Evolutionary conservation across 2,888 invertebrate genomes (phyloP).

Genomic region (Eupithecia subumbrata): DNA sequence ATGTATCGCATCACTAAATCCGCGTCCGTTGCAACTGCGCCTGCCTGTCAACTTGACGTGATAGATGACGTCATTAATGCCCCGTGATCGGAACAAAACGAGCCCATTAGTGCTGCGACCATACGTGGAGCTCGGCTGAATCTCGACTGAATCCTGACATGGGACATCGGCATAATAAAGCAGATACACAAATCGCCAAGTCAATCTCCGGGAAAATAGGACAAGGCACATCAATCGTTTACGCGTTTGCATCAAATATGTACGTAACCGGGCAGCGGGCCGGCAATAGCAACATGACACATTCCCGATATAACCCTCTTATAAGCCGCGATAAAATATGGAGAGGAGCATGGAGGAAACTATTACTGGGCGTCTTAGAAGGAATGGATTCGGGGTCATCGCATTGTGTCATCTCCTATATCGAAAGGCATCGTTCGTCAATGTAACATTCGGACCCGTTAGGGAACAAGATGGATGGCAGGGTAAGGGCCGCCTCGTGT

Average conservation of each 20-base stretch:
- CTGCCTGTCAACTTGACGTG: conserved; percentile 67
- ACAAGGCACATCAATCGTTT: conserved; percentile 71
- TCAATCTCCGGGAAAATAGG: conserved; percentile 60
- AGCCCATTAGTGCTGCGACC: conserved; percentile 56
- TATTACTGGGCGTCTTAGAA: conserved; percentile 66
- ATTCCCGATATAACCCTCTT: conserved; percentile 73
- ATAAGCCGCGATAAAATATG: conserved; percentile 75
- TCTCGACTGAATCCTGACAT: conserved; percentile 36
- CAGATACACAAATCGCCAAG: conserved; percentile 64
- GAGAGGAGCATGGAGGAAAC: conserved; percentile 69
- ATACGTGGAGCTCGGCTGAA: conserved; percentile 43
- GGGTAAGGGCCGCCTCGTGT: conserved; percentile 48
- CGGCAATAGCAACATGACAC: conserved; percentile 67
- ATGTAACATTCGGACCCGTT: conserved; percentile 57
- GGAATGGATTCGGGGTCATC: conserved; percentile 77
- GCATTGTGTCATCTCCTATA: conserved; percentile 77
- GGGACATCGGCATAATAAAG: conserved; percentile 45
- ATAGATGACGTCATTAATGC: conserved; percentile 76
- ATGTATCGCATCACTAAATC: conserved; percentile 49
- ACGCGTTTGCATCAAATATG: conserved; percentile 72
- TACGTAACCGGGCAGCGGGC: conserved; percentile 57
- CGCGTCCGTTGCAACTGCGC: conserved; percentile 67
- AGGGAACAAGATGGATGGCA: conserved; percentile 65
- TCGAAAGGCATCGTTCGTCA: conserved; percentile 72
- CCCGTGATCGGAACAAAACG: conserved; percentile 66